Evolutionary conservation across 2,888 invertebrate genomes (phyloP), one percentile per base, ranked within the genome.

Genomic region (Papilio gigon): DNA sequence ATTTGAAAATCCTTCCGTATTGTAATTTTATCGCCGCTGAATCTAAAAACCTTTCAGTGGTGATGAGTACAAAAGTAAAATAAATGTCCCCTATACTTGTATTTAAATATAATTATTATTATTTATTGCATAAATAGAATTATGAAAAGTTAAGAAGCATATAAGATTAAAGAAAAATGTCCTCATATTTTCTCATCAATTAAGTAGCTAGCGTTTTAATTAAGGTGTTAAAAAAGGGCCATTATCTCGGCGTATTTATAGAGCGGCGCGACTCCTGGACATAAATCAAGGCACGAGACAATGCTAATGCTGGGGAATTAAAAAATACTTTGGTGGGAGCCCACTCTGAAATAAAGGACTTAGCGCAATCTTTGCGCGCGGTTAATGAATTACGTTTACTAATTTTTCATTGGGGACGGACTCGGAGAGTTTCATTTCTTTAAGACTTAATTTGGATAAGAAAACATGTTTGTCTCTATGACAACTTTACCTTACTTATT

Each of bases 361-460:
- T 87, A 83, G 80, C 86, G 79, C 84, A 85, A 89, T 89, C 90
- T 90, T 89, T 80, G 87, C 79, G 81, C 77, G 81, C 82, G 85
- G 88, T 90, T 90, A 90, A 91, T 90, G 88, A 91, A 91, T 91
- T 90, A 89, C 89, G 84, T 88, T 86, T 84, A 86, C 87, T 88
- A 89, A 89, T 90, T 90, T 89, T 85, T 81, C 81, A 77, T 76
- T 70, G 84, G 72, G 84, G 81, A 74, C 71, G 65, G 65, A 69
- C 68, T 69, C 77, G 86, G 25, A 87, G 75, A 77, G 20, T 44
- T 44, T 20, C 35, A 47, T 33, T 50, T 59, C 37, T 70, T 58
- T 27, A 47, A 40, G 12, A 20, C 27, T 40, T 33, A 14, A 12
- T 58, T 58, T 17, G n/a, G 5, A 6, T 58, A 25, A n/a, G 14